Percentiles rank a stretch among this genome's conserved stretches.
Conservation (phyloP, 2,888 invertebrate genomes). For the Lottia scabra region DNA sequence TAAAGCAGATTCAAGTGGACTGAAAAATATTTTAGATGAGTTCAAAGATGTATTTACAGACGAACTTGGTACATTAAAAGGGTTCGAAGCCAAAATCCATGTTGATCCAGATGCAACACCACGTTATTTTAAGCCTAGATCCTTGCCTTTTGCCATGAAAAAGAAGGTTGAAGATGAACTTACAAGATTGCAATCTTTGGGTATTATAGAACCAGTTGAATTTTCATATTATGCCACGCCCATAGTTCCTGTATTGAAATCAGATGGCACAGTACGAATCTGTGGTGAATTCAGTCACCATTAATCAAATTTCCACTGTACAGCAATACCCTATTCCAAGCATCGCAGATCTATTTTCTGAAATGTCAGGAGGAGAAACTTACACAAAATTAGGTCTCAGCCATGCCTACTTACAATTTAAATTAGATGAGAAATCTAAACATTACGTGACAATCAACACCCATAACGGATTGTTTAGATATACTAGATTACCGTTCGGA, state of each 20-base stretch:
- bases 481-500: conserved; percentile 15
- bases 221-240: background rate
- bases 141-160: background rate
- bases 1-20: background rate
- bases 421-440: conserved; percentile 15
- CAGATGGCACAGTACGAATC: background rate
- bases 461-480: conserved; percentile 13
- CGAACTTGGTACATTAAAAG: background rate
- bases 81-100: background rate
- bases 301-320: background rate
- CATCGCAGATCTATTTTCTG: conserved; percentile 6
- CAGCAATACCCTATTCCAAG: background rate
- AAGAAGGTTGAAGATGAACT: conserved; percentile 3
- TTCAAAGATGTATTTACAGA: background rate
- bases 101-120: background rate
- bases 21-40: background rate
- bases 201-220: background rate
- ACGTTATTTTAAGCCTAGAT: background rate
- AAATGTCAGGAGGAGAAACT: background rate
- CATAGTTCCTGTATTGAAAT: background rate
- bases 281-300: background rate
- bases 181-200: background rate
- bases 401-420: conserved; percentile 12
- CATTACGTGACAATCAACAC: no score
- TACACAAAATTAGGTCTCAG: conserved; percentile 14